Conservation (phyloP, 2,888 invertebrate species). For the Acanthosepion esculentum region DNA sequence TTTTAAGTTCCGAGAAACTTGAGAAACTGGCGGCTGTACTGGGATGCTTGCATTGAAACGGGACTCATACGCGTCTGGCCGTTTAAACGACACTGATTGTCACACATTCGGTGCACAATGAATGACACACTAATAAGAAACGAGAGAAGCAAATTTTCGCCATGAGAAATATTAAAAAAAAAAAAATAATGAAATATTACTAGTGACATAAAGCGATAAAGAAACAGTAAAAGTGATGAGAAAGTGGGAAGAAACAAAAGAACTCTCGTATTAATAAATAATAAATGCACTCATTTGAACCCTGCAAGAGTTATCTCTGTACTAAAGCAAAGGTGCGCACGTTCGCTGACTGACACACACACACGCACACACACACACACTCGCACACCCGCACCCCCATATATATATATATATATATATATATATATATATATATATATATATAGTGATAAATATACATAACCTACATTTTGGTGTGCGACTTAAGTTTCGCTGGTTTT, state of each 20-base stretch:
- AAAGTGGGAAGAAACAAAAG: not conserved
- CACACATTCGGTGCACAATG: not conserved
- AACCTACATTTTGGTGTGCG: too few species aligned
- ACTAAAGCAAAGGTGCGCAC: too few species aligned
- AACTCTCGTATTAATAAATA: not conserved
- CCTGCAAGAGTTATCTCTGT: not conserved
- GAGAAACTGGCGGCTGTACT: not conserved
- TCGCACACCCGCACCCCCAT: too few species aligned
- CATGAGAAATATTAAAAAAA: too few species aligned
- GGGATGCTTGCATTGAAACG: not conserved
- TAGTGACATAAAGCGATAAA: not conserved
- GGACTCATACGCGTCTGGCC: not conserved
- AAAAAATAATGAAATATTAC: too few species aligned
- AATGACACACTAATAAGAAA: not conserved
- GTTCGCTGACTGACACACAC: too few species aligned
- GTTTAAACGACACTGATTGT: not conserved
- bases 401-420: too few species aligned
- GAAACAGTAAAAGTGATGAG: not conserved
- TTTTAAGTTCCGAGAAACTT: not conserved
- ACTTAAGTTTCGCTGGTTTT: too few species aligned
- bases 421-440: too few species aligned
- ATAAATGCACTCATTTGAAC: not conserved
- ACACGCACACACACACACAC: too few species aligned
- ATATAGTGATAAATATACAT: too few species aligned
- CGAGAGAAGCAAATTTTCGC: not conserved